phyloP scores from a whole-genome alignment of 2,888 invertebrate genomes.

The Eristalis intricaria region DNA sequence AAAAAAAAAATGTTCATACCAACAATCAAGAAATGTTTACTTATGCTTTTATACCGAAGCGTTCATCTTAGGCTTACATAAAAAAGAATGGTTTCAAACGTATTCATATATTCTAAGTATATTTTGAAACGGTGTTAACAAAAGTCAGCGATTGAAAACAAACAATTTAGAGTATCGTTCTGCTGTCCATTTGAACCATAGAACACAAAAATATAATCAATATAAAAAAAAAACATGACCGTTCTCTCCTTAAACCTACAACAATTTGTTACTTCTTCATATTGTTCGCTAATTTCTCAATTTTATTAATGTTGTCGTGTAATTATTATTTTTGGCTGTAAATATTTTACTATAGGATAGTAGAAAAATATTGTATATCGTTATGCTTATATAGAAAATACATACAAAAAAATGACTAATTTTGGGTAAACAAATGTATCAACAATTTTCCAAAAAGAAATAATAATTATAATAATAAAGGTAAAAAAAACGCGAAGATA shows the following conservation, averaged over 20 bases:
- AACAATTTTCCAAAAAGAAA: constrained; percentile 13
- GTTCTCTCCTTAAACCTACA: constrained; percentile 33
- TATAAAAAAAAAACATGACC: constrained; percentile 13
- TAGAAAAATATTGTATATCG: constrained; percentile 54
- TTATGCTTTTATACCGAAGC: neutral
- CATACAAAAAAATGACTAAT: constrained; percentile 33
- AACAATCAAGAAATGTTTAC: constrained; percentile 17
- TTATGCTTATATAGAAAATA: constrained; percentile 26
- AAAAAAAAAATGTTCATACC: neutral
- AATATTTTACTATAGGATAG: constrained; percentile 42
- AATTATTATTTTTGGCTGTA: constrained; percentile 51
- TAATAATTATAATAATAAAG: constrained; percentile 4
- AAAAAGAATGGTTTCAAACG: constrained; percentile 22
- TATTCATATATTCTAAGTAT: constrained; percentile 10
- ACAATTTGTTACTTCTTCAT: constrained; percentile 19
- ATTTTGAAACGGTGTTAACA: neutral
- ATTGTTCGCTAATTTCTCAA: constrained; percentile 7
- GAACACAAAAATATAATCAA: constrained; percentile 23
- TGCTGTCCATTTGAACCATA: constrained; percentile 39
- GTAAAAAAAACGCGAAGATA: neutral
- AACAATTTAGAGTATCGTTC: constrained; percentile 44
- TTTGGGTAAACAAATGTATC: constrained; percentile 13
- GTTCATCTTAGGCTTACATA: constrained; percentile 3
- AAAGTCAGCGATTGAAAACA: constrained; percentile 7
- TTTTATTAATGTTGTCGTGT: constrained; percentile 19